Conservation (phyloP, 2,113 vertebrate species). For the Seriola aureovittata region DNA sequence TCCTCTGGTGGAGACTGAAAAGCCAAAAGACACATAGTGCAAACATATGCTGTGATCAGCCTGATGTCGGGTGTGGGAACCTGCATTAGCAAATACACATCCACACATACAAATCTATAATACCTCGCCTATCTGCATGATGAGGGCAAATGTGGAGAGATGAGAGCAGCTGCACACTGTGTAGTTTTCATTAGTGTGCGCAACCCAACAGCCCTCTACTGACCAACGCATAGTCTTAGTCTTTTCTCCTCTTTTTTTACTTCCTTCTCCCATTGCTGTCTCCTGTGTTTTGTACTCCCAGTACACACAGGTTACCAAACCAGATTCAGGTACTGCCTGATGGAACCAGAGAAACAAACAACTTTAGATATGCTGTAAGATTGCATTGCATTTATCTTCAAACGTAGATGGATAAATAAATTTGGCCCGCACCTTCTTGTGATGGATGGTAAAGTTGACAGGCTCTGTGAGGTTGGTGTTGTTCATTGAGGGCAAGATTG, state of each 20-base stretch:
- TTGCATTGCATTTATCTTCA: not conserved
- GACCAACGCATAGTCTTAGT: conserved; percentile 72
- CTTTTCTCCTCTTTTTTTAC: not conserved
- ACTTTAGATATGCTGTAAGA: not conserved
- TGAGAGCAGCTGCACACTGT: conserved; percentile 83
- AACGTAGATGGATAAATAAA: not conserved
- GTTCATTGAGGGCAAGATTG: conserved; percentile 61
- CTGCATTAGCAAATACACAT: not conserved
- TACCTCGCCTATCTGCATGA: conserved; percentile 83
- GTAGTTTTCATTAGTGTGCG: conserved; percentile 49
- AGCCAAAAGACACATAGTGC: not conserved
- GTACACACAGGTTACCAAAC: conserved; percentile 81
- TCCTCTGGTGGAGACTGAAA: conserved; percentile 60
- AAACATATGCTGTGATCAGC: not conserved
- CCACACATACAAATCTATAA: not conserved
- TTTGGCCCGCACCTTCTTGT: conserved; percentile 60
- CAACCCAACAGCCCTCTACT: conserved; percentile 72
- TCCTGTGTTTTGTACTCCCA: conserved; percentile 63
- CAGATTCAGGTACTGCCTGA: conserved; percentile 50
- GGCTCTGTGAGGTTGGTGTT: conserved; percentile 71
- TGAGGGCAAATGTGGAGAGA: conserved; percentile 85
- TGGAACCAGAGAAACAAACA: not conserved
- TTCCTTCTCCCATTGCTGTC: too few relatives aligned
- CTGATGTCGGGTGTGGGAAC: not conserved
- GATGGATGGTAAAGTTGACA: conserved; percentile 79